Base-by-base conservation (phyloP, 2,888 invertebrate species). In the Lordiphosa fenestrarum region DNA sequence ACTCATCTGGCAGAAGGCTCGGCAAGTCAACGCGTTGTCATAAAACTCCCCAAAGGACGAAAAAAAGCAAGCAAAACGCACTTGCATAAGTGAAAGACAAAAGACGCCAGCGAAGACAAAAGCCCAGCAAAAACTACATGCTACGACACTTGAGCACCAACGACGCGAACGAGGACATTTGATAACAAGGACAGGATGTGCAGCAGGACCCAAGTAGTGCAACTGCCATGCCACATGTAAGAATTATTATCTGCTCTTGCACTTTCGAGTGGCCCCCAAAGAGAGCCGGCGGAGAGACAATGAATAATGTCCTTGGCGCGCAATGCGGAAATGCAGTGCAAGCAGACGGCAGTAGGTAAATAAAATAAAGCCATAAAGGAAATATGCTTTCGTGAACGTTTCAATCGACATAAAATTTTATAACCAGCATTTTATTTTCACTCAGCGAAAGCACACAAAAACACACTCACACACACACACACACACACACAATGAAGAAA, bases 31-130 rank as follows among this genome's bases (percentile, higher is more conserved):
- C 25, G 25, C 25, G 25, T 7, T 25, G 66, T 80, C 77, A 77
- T 83, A 77, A 83, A 77, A 75, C 51, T 54, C 51, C 47, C 35
- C 63, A 54, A 30, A 44, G 30, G 1, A 49, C 38, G 23, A 15
- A 49, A 23, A 41, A 42, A 37, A 38, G 44, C 23, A 25, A 53
- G 37, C 40, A 40, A 21, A 19, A 65, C 73, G 58, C 84, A 85
- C 84, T 85, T 83, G 81, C 85, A 85, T 85, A 77, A 80, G 81
- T 77, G 85, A 83, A 72, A 76, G 73, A 77, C 77, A 77, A 77
- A 77, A 65, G 85, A 59, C 57, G 62, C 61, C 38, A 30, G 19
- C 47, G 47, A 77, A 84, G 67, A 76, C 76, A 85, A 77, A 76
- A 64, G 66, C 59, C 37, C 23, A 41, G 46, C 35, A 48, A 53